A percentile compares a stretch with the other conserved stretches of the same genome.
phyloP scores from a whole-genome alignment of 2,888 invertebrate genomes.

The Bombylius major region DNA sequence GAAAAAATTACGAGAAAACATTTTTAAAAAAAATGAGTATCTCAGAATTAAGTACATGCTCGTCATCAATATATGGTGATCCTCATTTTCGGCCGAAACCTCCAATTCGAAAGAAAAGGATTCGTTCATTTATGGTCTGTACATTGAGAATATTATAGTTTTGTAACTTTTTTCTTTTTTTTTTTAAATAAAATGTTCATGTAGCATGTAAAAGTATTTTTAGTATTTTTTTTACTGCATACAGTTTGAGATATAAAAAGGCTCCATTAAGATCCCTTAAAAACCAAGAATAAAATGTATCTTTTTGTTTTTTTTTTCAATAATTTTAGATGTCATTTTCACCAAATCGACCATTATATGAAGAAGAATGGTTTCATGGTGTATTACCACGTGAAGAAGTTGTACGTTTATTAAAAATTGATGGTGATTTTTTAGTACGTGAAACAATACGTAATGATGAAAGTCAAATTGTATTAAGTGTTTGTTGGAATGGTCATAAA shows the following conservation, averaged over 20 bases:
- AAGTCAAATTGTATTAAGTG: conserved; percentile 84
- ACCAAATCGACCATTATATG: conserved; percentile 58
- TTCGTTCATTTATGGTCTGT: conserved; percentile 25
- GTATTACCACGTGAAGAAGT: conserved; percentile 93
- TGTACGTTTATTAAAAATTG: conserved; percentile 73
- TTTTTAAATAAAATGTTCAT: neutral
- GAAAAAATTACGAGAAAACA: no score
- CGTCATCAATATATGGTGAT: conserved; percentile 17
- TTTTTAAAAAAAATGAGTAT: conserved; percentile 25
- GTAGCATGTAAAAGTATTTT: no score
- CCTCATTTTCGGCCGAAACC: conserved; percentile 28
- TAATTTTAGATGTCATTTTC: conserved; percentile 32
- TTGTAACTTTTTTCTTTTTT: neutral
- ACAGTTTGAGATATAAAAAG: no score
- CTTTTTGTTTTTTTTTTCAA: neutral
- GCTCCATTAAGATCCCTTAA: no score
- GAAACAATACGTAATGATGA: conserved; percentile 87
- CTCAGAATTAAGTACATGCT: conserved; percentile 29
- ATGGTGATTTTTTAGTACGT: conserved; percentile 89
- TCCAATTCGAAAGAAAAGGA: conserved; percentile 30
- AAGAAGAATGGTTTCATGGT: conserved; percentile 97
- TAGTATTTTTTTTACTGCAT: no score
- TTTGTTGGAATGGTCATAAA: conserved; percentile 91
- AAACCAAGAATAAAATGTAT: no score
- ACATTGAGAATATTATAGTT: neutral